Percentiles rank a stretch among this genome's conserved stretches.
phyloP scores from a whole-genome alignment of 1,140 invertebrate genomes.

The Doryteuthis pealeii region DNA sequence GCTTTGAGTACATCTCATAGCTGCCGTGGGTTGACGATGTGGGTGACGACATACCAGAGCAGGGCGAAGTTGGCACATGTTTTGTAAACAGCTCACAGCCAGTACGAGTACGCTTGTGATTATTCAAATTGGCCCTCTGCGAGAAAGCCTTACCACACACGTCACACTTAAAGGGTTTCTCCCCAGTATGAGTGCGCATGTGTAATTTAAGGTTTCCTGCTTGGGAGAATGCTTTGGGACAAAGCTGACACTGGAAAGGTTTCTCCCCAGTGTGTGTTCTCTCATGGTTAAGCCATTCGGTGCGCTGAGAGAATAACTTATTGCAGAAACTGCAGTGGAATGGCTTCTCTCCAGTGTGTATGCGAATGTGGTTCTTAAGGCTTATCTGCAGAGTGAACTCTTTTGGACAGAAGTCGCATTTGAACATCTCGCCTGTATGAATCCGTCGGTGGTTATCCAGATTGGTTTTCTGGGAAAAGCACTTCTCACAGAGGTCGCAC shows the following conservation, averaged over 20 bases:
- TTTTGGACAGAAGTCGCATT: neutral
- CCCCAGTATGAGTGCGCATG: constrained; percentile 43
- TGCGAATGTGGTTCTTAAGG: neutral
- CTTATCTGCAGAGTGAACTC: neutral
- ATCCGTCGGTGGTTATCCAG: constrained; percentile 68
- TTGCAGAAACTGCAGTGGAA: constrained; percentile 26
- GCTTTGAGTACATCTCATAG: too few relatives aligned
- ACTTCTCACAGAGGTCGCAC: constrained; percentile 59
- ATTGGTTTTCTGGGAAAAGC: constrained; percentile 71
- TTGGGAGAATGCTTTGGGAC: constrained; percentile 69
- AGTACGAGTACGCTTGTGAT: neutral
- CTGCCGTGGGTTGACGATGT: too few relatives aligned
- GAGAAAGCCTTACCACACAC: neutral
- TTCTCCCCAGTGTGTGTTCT: constrained; percentile 31
- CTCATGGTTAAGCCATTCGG: constrained; percentile 22
- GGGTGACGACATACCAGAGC: too few relatives aligned
- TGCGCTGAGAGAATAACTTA: constrained; percentile 76
- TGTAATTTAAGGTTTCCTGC: constrained; percentile 72
- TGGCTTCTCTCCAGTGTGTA: constrained; percentile 14
- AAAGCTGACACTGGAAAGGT: constrained; percentile 27
- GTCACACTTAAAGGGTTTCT: constrained; percentile 10
- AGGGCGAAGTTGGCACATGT: too few relatives aligned
- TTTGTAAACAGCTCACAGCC: neutral
- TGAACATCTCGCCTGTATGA: constrained; percentile 15
- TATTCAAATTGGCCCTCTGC: neutral